Percentiles rank a stretch among this genome's conserved stretches.
Evolutionary conservation across 2,113 vertebrate species (phyloP).

Genomic region (Carollia perspicillata): DNA sequence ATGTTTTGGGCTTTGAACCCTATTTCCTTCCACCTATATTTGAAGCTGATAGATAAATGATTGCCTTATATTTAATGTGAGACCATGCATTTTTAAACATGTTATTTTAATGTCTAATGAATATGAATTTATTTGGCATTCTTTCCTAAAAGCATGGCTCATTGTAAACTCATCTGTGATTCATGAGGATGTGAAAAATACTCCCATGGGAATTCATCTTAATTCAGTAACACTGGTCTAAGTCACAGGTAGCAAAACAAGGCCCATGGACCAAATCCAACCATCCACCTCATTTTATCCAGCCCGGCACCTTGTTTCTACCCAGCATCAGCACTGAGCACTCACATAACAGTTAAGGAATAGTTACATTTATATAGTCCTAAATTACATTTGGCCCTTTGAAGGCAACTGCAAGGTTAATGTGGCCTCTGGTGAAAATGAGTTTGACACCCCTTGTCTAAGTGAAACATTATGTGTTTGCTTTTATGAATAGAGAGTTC

Average conservation of each 20-base stretch:
- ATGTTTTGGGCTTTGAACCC: conserved; percentile 27
- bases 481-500: conserved; percentile 68
- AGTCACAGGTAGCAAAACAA: too few relatives aligned
- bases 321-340: too few relatives aligned
- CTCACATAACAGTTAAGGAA: too few relatives aligned
- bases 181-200: conserved; percentile 76
- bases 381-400: too few relatives aligned
- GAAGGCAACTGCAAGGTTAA: too few relatives aligned
- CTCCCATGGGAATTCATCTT: conserved; percentile 77
- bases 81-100: conserved; percentile 71
- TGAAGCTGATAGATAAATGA: conserved; percentile 71
- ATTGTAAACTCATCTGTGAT: conserved; percentile 81
- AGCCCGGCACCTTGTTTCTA: too few relatives aligned
- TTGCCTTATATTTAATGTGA: conserved; percentile 43
- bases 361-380: too few relatives aligned
- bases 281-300: too few relatives aligned
- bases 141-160: conserved; percentile 75
- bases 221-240: conserved; percentile 76
- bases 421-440: too few relatives aligned
- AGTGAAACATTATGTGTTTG: conserved; percentile 75
- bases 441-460: conserved; percentile 35
- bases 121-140: conserved; percentile 81
- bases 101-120: conserved; percentile 81
- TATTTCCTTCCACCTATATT: conserved; percentile 68
- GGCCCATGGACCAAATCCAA: too few relatives aligned